Conservation (phyloP, 2,888 invertebrate species). For the Isotomurus palustris region DNA sequence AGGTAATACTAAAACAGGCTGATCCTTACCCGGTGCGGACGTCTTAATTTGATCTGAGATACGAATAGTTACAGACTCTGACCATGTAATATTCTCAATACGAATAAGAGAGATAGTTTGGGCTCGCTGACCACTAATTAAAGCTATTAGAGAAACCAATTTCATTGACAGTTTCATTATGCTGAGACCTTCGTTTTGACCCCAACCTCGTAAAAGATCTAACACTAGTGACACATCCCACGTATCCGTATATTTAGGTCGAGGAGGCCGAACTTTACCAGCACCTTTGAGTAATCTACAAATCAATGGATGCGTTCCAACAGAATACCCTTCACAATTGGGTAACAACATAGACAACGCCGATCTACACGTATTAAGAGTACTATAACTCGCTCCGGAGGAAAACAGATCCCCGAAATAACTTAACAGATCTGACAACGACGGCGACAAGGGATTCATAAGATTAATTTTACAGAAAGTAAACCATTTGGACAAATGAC, state of each 20-base stretch:
- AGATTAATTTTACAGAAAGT: not conserved
- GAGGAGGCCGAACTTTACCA: slow-evolving; percentile 10
- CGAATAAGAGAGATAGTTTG: slow-evolving; percentile 19
- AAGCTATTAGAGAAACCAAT: slow-evolving; percentile 17
- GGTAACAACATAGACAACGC: slow-evolving; percentile 16
- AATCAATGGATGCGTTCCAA: slow-evolving; percentile 16
- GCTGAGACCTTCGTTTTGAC: not conserved
- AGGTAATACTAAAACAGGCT: slow-evolving; percentile 15
- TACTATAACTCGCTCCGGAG: slow-evolving; percentile 15
- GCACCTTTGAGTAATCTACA: slow-evolving; percentile 20
- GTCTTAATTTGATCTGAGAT: slow-evolving; percentile 15
- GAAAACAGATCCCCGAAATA: slow-evolving; percentile 14
- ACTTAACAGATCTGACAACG: not conserved
- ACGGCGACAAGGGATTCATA: not conserved
- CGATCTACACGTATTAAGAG: slow-evolving; percentile 21
- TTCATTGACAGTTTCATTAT: too few species aligned
- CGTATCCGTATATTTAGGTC: slow-evolving; percentile 11
- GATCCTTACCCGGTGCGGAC: not conserved
- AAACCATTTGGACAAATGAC: slow-evolving; percentile 7
- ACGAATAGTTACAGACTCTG: too few species aligned
- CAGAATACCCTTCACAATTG: not conserved
- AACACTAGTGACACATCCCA: slow-evolving; percentile 23
- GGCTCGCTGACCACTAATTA: slow-evolving; percentile 18
- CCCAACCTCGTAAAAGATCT: not conserved
- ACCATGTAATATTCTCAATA: not conserved